A percentile compares a stretch with the other conserved stretches of the same genome.
Conservation (phyloP, 2,113 vertebrate genomes). For the Ophthalmolycus amberensis region DNA sequence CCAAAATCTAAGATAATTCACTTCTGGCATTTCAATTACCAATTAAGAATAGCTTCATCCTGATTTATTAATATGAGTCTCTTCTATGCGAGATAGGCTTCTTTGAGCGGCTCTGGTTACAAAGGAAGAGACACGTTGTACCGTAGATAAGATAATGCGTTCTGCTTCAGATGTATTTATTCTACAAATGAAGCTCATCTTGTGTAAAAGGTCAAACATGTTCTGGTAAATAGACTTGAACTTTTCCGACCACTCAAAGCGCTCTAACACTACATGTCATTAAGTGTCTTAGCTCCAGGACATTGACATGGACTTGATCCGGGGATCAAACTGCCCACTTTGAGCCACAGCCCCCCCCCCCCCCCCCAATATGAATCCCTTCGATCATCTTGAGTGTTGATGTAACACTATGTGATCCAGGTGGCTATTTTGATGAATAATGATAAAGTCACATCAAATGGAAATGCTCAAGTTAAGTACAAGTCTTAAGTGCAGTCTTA, state of each 20-base stretch:
- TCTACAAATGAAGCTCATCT: neutral
- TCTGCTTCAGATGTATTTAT: neutral
- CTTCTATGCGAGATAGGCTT: neutral
- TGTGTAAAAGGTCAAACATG: neutral
- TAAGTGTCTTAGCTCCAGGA: too few species aligned
- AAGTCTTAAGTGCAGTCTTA: too few species aligned
- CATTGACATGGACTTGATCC: too few species aligned
- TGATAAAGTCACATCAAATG: too few species aligned
- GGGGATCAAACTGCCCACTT: too few species aligned
- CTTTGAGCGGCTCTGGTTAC: neutral
- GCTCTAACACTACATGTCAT: too few species aligned
- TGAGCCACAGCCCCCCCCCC: too few species aligned
- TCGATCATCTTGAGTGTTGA: too few species aligned
- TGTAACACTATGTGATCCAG: too few species aligned
- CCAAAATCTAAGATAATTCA: neutral
- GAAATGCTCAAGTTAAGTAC: too few species aligned
- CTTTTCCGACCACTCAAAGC: neutral
- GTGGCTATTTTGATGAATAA: too few species aligned
- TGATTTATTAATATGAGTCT: neutral
- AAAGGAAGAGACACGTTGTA: neutral
- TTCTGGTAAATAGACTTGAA: neutral
- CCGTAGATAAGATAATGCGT: neutral
- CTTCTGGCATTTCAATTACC: constrained; percentile 8
- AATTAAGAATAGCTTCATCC: neutral
- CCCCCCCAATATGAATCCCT: too few species aligned